Evolutionary conservation across 2,888 invertebrate species (phyloP).

Genomic region (Tenthredo notha): DNA sequence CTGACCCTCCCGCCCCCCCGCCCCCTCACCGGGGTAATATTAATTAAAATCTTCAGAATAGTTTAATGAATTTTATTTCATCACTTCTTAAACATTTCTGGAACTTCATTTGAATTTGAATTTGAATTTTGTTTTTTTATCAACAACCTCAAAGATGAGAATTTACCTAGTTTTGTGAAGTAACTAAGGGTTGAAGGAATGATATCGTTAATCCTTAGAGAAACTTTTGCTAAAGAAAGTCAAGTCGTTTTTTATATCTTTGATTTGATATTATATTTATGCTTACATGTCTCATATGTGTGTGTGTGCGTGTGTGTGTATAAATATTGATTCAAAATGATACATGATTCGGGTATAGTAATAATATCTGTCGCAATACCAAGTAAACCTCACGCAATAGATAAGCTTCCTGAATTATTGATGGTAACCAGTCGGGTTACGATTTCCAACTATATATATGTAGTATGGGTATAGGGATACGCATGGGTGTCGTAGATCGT

Average conservation of each 20-base stretch:
- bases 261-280: no score
- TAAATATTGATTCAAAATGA: neutral
- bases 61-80: neutral
- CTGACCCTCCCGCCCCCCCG: no score
- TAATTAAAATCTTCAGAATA: conserved; percentile 1
- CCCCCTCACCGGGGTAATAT: neutral
- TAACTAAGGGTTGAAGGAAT: no score
- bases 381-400: conserved; percentile 28
- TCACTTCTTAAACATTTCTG: neutral
- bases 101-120: neutral
- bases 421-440: neutral
- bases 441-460: neutral
- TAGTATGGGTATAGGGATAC: neutral
- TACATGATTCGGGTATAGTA: neutral
- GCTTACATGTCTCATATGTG: no score
- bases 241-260: neutral
- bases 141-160: neutral
- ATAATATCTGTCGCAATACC: neutral
- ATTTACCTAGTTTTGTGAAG: no score
- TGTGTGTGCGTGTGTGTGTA: neutral
- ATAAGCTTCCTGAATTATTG: conserved; percentile 30
- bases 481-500: neutral
- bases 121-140: neutral
- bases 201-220: no score
- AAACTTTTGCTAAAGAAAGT: neutral